These are phyloP conservation scores for Danaus plexippus DNA, from an alignment of 1,140 invertebrate species.

Conservation along the genomic window DNA sequence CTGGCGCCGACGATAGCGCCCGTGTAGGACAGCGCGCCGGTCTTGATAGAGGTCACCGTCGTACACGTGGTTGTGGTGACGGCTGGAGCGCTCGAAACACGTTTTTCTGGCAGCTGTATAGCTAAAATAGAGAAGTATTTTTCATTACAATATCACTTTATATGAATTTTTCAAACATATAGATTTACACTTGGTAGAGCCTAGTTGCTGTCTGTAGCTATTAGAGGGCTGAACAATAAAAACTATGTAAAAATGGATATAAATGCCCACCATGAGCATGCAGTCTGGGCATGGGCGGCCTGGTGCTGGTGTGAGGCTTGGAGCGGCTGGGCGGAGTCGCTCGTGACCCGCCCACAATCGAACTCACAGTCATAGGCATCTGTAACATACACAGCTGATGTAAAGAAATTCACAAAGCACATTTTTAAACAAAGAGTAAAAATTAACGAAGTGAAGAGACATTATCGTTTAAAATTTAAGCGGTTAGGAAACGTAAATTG, in stretches of 20 bases:
- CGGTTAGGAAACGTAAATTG: too few species aligned
- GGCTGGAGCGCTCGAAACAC: conserved; percentile 28
- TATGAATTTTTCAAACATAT: conserved; percentile 2
- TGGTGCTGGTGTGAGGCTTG: conserved; percentile 6
- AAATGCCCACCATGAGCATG: conserved; percentile 47
- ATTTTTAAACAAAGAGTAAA: too few species aligned
- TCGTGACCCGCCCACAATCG: too few species aligned
- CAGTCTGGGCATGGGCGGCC: conserved; percentile 61
- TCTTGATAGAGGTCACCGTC: conserved; percentile 19
- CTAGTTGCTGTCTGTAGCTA: too few species aligned
- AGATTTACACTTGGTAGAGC: too few species aligned
- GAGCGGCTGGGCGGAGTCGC: too few species aligned
- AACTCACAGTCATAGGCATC: too few species aligned
- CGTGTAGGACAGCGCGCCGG: conserved; percentile 46
- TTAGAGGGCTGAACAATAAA: background rate
- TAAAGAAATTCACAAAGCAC: too few species aligned
- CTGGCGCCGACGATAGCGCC: conserved; percentile 53
- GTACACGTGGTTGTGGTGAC: conserved; percentile 12
- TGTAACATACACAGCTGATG: too few species aligned
- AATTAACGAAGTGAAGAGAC: too few species aligned
- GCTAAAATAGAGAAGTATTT: conserved; percentile 6
- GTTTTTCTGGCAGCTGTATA: conserved; percentile 38
- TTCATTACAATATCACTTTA: too few species aligned
- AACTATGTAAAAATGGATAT: background rate
- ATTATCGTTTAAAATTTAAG: too few species aligned